These are phyloP conservation scores for Malurus splendens DNA, from an alignment of 2,797 vertebrate genomes.

Conservation along the genomic window DNA sequence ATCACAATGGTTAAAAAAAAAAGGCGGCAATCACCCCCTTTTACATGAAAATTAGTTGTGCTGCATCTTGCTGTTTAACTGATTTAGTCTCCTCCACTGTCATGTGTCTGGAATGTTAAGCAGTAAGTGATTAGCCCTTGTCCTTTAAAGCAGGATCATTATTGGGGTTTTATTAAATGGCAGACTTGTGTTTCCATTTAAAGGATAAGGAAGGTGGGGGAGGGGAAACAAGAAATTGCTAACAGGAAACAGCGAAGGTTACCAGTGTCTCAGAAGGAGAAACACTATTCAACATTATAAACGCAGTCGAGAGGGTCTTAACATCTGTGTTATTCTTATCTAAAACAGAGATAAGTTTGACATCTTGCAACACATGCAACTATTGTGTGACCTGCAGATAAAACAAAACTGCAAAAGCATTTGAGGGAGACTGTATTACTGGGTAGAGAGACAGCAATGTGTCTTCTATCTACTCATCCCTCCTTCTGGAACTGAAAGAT, in stretches of 20 bases:
- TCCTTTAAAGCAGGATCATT: constrained; percentile 75
- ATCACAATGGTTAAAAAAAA: constrained; percentile 80
- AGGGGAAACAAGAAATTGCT: constrained; percentile 26
- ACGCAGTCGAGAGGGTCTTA: constrained; percentile 1
- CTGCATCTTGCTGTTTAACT: constrained; percentile 86
- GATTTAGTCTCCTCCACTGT: constrained; percentile 80
- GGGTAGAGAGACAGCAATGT: not conserved
- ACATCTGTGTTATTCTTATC: constrained; percentile 3
- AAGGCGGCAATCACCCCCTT: constrained; percentile 86
- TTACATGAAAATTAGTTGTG: constrained; percentile 92
- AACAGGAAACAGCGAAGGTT: constrained; percentile 44
- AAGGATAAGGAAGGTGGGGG: constrained; percentile 28
- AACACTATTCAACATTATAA: not conserved
- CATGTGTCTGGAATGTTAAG: constrained; percentile 81
- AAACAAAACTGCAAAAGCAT: not conserved
- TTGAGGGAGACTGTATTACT: not conserved
- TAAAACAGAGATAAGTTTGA: not conserved
- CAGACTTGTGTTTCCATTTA: constrained; percentile 67
- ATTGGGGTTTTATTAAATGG: constrained; percentile 76
- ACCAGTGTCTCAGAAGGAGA: not conserved
- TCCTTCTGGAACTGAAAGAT: not conserved
- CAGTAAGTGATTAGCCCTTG: constrained; percentile 77
- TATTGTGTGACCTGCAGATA: not conserved
- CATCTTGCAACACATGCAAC: not conserved
- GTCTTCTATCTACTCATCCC: not conserved